Base-by-base conservation (phyloP, 2,888 invertebrate genomes). In the Dexiosoma caninum region DNA sequence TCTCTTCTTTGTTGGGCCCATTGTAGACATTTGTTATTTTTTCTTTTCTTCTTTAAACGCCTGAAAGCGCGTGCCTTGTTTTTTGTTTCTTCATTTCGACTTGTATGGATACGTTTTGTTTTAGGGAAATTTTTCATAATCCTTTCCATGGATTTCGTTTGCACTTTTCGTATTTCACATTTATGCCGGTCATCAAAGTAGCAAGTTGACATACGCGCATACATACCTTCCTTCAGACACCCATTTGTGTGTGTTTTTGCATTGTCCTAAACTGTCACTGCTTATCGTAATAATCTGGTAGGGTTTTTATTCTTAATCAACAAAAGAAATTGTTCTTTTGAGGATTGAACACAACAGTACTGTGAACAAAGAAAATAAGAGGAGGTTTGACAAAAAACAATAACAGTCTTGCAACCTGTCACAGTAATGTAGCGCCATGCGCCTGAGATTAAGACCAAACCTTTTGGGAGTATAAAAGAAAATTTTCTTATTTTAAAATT, bases 221-320 rank as follows among this genome's bases (percentile, higher is more conserved):
- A n/a, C n/a, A n/a, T n/a, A n/a, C n/a, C n/a, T n/a, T n/a, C n/a
- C n/a, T n/a, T n/a, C n/a, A n/a, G n/a, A n/a, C n/a, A n/a, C 19
- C 35, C n/a, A 16, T 14, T 2, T 51, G 4, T 2, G 21, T 51
- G 49, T 30, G 57, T 30, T 37, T 49, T 64, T 53, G 78, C 59
- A 76, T 76, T 69, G 80, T 80, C 78, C 75, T 78, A 78, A 80
- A 82, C 82, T 80, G 81, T 81, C 83, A 80, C 55, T 75, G 78
- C 82, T 83, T 82, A 82, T 80, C 83, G 59, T 40, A 75, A 69
- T 70, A 78, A 83, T 82, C 81, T 77, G 62, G 30, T 35, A 37
- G 51, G 53, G 23, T 62, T 69, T 35, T 72, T 44, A 57, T 67
- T 64, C 40, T 60, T 71, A 55, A 75, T 66, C 53, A 55, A 77